Conservation (phyloP, 2,113 vertebrate genomes). For the Daboia siamensis region DNA sequence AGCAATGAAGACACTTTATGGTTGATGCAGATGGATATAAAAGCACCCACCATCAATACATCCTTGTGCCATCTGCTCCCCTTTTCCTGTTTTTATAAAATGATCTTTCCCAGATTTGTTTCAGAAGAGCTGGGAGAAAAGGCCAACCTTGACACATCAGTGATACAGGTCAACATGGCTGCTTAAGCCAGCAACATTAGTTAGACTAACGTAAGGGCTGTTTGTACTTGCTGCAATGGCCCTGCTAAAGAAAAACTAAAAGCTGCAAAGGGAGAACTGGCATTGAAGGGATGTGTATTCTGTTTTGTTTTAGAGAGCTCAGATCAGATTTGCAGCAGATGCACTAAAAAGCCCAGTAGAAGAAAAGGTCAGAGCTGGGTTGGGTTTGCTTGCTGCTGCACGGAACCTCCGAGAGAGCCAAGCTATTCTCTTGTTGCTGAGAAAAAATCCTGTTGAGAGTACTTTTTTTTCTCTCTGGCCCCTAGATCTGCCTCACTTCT, state of each 20-base stretch:
- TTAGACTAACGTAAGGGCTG: slow-evolving; percentile 72
- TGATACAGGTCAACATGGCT: slow-evolving; percentile 72
- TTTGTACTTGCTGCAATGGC: slow-evolving; percentile 68
- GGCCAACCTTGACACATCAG: slow-evolving; percentile 62
- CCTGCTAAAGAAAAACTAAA: slow-evolving; percentile 69
- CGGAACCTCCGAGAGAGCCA: slow-evolving; percentile 41
- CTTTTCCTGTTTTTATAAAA: slow-evolving; percentile 58
- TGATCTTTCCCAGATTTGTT: slow-evolving; percentile 70
- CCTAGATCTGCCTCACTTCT: slow-evolving; percentile 28
- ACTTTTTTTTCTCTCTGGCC: slow-evolving; percentile 12
- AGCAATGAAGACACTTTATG: neutral
- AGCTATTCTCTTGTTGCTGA: slow-evolving; percentile 43
- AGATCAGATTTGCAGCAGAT: slow-evolving; percentile 55
- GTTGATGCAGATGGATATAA: neutral
- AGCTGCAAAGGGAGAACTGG: slow-evolving; percentile 71
- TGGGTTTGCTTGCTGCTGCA: slow-evolving; percentile 27
- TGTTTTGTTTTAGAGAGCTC: slow-evolving; percentile 46
- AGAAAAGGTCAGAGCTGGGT: slow-evolving; percentile 46
- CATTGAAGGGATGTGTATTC: slow-evolving; percentile 50
- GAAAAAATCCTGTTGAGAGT: slow-evolving; percentile 40
- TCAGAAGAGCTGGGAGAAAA: slow-evolving; percentile 63
- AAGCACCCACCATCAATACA: neutral
- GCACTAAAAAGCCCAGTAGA: slow-evolving; percentile 40
- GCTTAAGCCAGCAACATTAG: slow-evolving; percentile 76
- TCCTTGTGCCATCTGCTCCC: slow-evolving; percentile 24